Evolutionary conservation across 2,797 vertebrate species (phyloP), one percentile per base, ranked within the genome.

Genomic region (Falco cherrug): DNA sequence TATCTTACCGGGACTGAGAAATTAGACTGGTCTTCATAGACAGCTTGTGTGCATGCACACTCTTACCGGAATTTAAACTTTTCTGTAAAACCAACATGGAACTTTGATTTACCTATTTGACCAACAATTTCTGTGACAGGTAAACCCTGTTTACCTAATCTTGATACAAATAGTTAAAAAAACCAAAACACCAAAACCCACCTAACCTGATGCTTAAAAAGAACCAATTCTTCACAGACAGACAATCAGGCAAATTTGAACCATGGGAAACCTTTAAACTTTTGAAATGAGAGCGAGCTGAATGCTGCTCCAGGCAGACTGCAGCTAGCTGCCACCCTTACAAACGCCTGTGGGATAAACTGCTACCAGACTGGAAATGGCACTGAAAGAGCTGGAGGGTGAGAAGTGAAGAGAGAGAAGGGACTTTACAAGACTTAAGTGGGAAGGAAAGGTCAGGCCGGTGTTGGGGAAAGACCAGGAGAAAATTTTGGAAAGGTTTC

Each of bases 201-300:
- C 12, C 11, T 61, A 81, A 33, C 10, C 14, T 25, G 57, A 37
- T 87, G 47, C 33, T 91, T 89, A 51, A 56, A 81, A 83, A 73
- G 6, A 69, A 10, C 6, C 20, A 81, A 17, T 73, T 94, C 68
- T 59, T 94, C 80, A 74, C 63, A 71, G 67, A 35, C 10, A 75
- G 64, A 35, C 5, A 50, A 59, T 47, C 10, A 20, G 64, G 50
- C 37, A 77, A 39, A 79, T 81, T 2, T 70, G 61, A 91, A 89
- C 65, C 35, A 39, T 19, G 16, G 39, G 47, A 96, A 93, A 90
- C 65, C 82, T 92, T 92, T 84, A 95, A 75, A 86, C 65, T 93
- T 94, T 47, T 33, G 54, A 88, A 89, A 94, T 20, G 61, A 75
- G 75, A 82, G 16, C 0, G 0, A 67, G 73, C n/a, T 73, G 87